Evolutionary conservation across 1,140 invertebrate species (phyloP), one percentile per base, ranked within the genome.

Genomic region (Pseudobourletiella spinata): DNA sequence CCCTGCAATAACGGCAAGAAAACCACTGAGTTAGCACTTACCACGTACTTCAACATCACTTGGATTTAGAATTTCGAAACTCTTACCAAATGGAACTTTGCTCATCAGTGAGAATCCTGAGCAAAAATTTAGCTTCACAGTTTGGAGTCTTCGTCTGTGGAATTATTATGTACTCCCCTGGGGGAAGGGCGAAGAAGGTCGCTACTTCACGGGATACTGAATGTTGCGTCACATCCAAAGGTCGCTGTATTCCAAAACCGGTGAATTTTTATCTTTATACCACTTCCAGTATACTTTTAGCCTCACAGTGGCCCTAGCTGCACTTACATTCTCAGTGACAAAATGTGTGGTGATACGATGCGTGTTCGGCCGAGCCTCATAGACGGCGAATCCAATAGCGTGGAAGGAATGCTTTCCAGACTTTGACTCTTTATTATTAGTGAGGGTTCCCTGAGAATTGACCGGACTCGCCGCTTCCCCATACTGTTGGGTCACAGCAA

Each of bases 131-230:
- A 42, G 81, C 82, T 71, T 86, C 84, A 66, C 80, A 78, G 77
- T 86, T 83, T 20, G 85, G 79, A 48, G 80, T 74, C 59, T 81
- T 80, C 15, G 85, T 86, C 76, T 87, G 85, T 32, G 86, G 86
- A 52, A 89, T 81, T n/a, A 88, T 81, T 43, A 88, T 81, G 74
- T 87, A 88, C 72, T 87, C 32, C 2, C 87, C 86, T 18, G 86
- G 82, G 29, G 84, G 84, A 62, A 88, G 75, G 20, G 84, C 83
- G 74, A 88, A 84, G 74, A 88, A 85, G 30, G 85, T 86, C 2
- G 80, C 82, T 2, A 87, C 83, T 76, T 88, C 86, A 67, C 86
- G 76, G 11, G 83, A 80, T 22, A 84, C 75, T 0, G 82, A 82
- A 75, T 84, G 81, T 69, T 83, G 82, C 29, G 84, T 84, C 43